Base-by-base conservation (phyloP, 2,797 vertebrate genomes). In the Hypotaenidia okinawae region DNA sequence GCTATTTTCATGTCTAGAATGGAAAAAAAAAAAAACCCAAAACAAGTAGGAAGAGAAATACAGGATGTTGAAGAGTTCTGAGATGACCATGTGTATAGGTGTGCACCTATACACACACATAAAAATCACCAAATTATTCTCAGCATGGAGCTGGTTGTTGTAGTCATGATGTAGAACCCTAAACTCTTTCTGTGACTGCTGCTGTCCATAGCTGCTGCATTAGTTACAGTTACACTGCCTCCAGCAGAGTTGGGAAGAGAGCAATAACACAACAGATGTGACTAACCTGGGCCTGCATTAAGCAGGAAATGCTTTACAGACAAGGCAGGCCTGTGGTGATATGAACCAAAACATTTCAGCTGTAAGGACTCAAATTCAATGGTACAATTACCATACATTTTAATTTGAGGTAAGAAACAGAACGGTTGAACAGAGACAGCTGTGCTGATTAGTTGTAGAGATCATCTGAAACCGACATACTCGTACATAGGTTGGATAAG, bases 141-240 rank as follows among this genome's bases (percentile, higher is more conserved):
- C 70, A 49, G 62, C 21, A 33, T 51, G 67, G 59, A 73, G 18
- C n/a, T 61, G 67, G 47, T 78, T 15, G 39, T 43, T 62, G 87
- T 33, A 32, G 9, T 54, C 75, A 90, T 47, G 39, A 89, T 67
- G 22, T 62, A 66, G 74, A 73, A 81, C 16, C n/a, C 35, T 16
- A 49, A 76, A 57, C 30, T 81, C 68, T 74, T 86, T 66, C 6
- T 74, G 23, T 52, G 45, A 59, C 7, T 30, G 54, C 67, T 92
- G 55, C 22, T 95, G 81, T 78, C 54, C 59, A 43, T 52, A 72
- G 54, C 73, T 90, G 58, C 58, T 74, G 79, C 72, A 25, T 74
- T 91, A 90, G 75, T 73, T 89, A 52, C 70, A 88, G 64, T 66
- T 90, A 51, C 69, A 74, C 66, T 51, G 43, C 21, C 47, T 93